Percentiles rank a stretch among this genome's conserved stretches.
Evolutionary conservation across 1,140 invertebrate genomes (phyloP).

Genomic region (Aricia agestis): DNA sequence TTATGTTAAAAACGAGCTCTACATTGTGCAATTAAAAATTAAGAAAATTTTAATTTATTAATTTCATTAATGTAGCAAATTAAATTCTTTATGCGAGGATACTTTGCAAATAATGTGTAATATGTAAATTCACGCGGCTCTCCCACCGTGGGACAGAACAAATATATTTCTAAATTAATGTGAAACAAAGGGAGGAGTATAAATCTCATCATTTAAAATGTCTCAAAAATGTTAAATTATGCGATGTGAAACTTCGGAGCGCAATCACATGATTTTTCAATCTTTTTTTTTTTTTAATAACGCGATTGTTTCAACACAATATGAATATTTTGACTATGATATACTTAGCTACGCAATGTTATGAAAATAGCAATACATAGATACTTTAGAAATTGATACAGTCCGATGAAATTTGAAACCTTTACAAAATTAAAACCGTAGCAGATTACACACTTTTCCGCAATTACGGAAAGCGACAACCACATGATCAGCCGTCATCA

Average conservation of each 20-base stretch:
- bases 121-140: not conserved
- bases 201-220: slow-evolving; percentile 15
- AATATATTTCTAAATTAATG: slow-evolving; percentile 14
- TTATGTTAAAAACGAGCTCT: no score
- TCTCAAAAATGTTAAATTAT: slow-evolving; percentile 8
- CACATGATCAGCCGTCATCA: no score
- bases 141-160: slow-evolving; percentile 5
- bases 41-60: not conserved
- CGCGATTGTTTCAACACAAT: not conserved
- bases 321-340: not conserved
- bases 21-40: not conserved
- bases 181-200: slow-evolving; percentile 9
- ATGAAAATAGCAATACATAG: no score
- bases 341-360: not conserved
- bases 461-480: no score
- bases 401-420: no score
- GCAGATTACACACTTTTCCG: no score
- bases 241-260: slow-evolving; percentile 4
- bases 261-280: slow-evolving; percentile 13
- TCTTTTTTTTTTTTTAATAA: slow-evolving; percentile 2
- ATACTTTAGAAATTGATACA: no score
- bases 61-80: not conserved
- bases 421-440: no score
- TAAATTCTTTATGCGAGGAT: not conserved
- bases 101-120: not conserved